phyloP scores from a whole-genome alignment of 2,797 vertebrate genomes.

The Babyrousa celebensis region DNA sequence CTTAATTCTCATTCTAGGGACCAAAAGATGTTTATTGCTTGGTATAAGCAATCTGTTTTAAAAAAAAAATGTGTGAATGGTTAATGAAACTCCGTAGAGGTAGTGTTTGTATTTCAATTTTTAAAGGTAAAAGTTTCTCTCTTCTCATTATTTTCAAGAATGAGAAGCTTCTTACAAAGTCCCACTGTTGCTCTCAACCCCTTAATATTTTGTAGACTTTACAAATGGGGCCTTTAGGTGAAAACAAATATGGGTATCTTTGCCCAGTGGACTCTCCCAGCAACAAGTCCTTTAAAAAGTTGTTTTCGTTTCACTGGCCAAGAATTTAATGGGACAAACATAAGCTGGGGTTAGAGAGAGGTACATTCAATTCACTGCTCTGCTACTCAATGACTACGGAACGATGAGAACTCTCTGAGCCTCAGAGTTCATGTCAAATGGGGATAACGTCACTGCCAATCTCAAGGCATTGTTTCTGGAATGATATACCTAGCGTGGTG shows the following conservation, averaged over 20 bases:
- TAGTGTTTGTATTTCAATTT: not conserved
- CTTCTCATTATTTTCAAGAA: not conserved
- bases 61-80: not conserved
- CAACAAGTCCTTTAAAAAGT: not conserved
- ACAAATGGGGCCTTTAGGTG: not conserved
- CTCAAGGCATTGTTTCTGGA: not conserved
- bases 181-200: not conserved
- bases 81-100: not conserved
- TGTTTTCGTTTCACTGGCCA: not conserved
- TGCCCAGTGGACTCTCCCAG: not conserved
- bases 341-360: not conserved
- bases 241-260: not conserved
- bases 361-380: not conserved
- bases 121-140: not conserved
- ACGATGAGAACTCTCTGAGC: not conserved
- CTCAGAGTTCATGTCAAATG: not conserved
- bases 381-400: not conserved
- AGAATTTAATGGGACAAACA: not conserved
- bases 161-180: not conserved
- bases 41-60: slow-evolving; percentile 30
- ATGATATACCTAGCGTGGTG: too few species aligned
- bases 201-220: not conserved
- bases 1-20: slow-evolving; percentile 71
- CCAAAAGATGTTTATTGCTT: slow-evolving; percentile 55
- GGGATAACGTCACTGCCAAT: too few species aligned